These are phyloP conservation scores for Loriculus beryllinus DNA, from an alignment of 2,797 vertebrate genomes.

Conservation along the genomic window DNA sequence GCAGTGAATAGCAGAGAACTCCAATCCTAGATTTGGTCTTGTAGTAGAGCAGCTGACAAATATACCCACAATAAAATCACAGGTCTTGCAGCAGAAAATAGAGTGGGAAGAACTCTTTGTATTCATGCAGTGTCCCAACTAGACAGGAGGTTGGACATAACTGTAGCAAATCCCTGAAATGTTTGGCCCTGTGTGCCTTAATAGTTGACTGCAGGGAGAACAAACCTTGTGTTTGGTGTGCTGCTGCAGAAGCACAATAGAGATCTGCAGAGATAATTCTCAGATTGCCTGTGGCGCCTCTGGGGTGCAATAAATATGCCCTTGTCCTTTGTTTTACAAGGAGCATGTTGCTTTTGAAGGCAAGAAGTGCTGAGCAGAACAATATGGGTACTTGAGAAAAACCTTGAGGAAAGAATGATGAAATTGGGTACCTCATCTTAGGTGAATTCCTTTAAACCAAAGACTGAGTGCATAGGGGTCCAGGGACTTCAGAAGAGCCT, in stretches of 20 bases:
- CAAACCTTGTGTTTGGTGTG: background rate
- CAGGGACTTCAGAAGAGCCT: background rate
- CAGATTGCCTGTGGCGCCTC: background rate
- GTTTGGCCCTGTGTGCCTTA: background rate
- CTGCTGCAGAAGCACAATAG: background rate
- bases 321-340: background rate
- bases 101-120: background rate
- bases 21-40: background rate
- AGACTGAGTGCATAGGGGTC: background rate
- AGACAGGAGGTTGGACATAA: background rate
- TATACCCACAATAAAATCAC: background rate
- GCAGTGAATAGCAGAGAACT: background rate
- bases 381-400: background rate
- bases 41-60: background rate
- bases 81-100: background rate
- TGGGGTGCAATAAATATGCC: background rate
- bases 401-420: background rate
- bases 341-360: background rate
- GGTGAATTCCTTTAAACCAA: background rate
- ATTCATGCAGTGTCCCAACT: background rate
- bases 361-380: background rate
- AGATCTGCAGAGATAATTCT: background rate
- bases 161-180: background rate
- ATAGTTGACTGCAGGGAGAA: background rate
- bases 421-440: background rate